Evolutionary conservation across 2,797 vertebrate genomes (phyloP), one percentile per base, ranked within the genome.

Genomic region (Sebastolobus altivelis): DNA sequence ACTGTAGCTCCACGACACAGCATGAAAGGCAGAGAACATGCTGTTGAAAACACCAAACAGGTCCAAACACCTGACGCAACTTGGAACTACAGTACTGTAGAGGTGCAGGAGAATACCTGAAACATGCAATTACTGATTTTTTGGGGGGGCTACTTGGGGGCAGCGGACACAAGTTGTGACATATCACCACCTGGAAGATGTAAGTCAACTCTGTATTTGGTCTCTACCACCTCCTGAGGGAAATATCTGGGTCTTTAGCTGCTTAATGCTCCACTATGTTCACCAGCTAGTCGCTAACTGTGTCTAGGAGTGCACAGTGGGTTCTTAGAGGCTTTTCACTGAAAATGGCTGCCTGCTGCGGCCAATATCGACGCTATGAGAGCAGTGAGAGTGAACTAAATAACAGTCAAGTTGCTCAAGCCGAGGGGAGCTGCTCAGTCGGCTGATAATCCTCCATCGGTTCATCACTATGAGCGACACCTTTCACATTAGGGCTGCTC

Each of bases 271-370:
- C 49, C 12, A 3, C 20, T 46, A 46, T 46, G 43, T 62, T 25
- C 43, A 18, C 20, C 40, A 52, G 58, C 8, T 46, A 1, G 43
- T 14, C 6, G 1, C 1, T 46, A 46, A 46, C 43, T 46, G 43
- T 1, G 43, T 46, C 14, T 46, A 46, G 25, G 25, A 25, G 25
- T 25, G 25, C 25, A 52, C 20, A 52, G 49, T 12, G 2, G 11
- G 8, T 25, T 54, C 68, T 25, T n/a, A 22, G 9, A 63, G 35
- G 35, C 13, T 49, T 52, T 35, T 55, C 43, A 5, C 4, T 65
- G 13, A 49, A 59, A n/a, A 3, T 6, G 1, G 0, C 38, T 40
- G 38, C 40, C 40, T 0, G 6, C 40, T 7, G 43, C 7, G 0
- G 11, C 35, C 20, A 58, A 29, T 60, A 67, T 38, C 1, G 7